These are phyloP conservation scores for Chydorus sphaericus DNA, from an alignment of 2,888 invertebrate species.

Conservation along the genomic window DNA sequence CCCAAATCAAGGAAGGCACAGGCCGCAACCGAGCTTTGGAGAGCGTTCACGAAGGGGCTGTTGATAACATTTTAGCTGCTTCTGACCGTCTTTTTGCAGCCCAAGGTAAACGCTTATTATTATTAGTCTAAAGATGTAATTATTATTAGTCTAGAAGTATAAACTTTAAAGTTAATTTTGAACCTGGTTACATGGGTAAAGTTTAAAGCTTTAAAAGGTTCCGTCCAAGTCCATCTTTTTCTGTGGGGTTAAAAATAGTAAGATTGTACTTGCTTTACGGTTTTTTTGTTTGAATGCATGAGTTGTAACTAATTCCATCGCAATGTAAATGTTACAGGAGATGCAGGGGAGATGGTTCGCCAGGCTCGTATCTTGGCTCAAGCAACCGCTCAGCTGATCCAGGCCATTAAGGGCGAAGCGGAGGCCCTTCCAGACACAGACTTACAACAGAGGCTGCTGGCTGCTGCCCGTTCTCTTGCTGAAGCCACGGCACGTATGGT, in stretches of 20 bases:
- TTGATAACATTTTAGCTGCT: constrained; percentile 77
- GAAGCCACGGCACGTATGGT: constrained; percentile 96
- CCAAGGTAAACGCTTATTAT: too few relatives aligned
- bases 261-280: too few relatives aligned
- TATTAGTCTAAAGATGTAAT: too few relatives aligned
- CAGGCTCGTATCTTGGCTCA: constrained; percentile 83
- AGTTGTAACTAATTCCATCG: too few relatives aligned
- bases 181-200: too few relatives aligned
- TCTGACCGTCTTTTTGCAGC: constrained; percentile 76
- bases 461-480: constrained; percentile 85
- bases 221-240: neutral
- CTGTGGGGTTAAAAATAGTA: too few relatives aligned
- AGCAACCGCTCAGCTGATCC: constrained; percentile 85
- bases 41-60: constrained; percentile 59
- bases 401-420: constrained; percentile 88
- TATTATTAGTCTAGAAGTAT: too few relatives aligned
- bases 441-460: constrained; percentile 71
- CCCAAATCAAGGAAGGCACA: constrained; percentile 53
- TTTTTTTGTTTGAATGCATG: too few relatives aligned
- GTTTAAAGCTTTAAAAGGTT: neutral
- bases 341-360: constrained; percentile 84
- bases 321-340: constrained; percentile 34
- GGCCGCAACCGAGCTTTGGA: constrained; percentile 36
- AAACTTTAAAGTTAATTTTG: too few relatives aligned
- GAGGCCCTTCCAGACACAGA: constrained; percentile 75